Evolutionary conservation across 2,797 vertebrate species (phyloP), one percentile per base, ranked within the genome.

Genomic region (Prionace glauca): DNA sequence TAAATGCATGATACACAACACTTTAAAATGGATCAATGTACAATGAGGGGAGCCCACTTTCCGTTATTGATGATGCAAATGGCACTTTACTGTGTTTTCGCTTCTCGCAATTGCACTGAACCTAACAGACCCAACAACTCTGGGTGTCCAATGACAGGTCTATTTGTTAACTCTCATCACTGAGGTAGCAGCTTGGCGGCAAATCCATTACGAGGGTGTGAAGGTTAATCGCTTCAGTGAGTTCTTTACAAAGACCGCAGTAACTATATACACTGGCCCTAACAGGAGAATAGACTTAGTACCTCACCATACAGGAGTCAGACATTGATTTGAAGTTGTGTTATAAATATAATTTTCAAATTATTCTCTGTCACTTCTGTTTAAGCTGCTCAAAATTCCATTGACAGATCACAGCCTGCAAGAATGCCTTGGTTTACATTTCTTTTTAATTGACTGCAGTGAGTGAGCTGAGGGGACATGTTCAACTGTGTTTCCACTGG

Each of bases 1-100:
- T 97, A 97, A 98, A 97, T 97, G 97, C 96, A 95, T 94, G 96
- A 96, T 97, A 97, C 96, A 97, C 97, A 98, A 97, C 97, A 97
- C 97, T 97, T 97, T 32, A 96, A 95, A 96, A 96, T 95, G 95
- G 96, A 96, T 96, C 86, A 7, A 36, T 56, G 74, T 95, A 96
- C 95, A 92, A 96, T 96, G 96, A 97, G 96, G 97, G 97, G 97
- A 97, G 97, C 97, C 97, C 97, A 97, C 97, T 97, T 97, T 96
- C 96, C 96, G 95, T 98, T 97, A 98, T 97, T 97, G 98, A 97
- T 96, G 95, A 96, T 96, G 97, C 96, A 96, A 96, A 96, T 96
- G 97, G 97, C 97, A 96, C 97, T 97, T 95, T 96, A 97, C 97
- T 96, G 97, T 74, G 96, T 96, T 96, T 97, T 96, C 96, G 97